These are phyloP conservation scores for Lepidochrysops patricia DNA, from an alignment of 2,888 invertebrate genomes.

Conservation along the genomic window DNA sequence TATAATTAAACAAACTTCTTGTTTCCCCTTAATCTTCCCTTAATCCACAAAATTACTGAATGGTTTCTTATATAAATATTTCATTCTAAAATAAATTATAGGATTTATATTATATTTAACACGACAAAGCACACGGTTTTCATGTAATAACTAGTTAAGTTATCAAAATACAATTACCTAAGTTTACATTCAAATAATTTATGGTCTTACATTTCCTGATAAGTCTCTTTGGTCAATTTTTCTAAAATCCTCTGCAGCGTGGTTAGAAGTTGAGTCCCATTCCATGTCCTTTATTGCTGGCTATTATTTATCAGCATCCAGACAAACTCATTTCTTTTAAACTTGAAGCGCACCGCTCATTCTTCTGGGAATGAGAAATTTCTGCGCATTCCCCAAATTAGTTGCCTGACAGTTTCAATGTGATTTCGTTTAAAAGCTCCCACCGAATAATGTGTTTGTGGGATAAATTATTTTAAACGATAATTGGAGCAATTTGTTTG, in stretches of 20 bases:
- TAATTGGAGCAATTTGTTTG: background rate
- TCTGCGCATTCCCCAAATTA: constrained; percentile 12
- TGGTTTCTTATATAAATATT: no score
- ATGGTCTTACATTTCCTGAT: background rate
- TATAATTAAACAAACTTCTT: no score
- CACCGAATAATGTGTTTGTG: background rate
- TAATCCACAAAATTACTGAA: no score
- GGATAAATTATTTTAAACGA: background rate
- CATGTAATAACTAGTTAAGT: no score
- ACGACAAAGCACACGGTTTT: no score
- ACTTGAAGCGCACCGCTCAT: constrained; percentile 13
- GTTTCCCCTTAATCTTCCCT: no score
- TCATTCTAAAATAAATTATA: no score
- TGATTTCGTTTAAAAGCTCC: constrained; percentile 4
- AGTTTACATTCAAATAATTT: no score
- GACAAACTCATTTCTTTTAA: constrained; percentile 18
- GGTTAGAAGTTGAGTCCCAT: constrained; percentile 14
- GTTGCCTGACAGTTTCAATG: constrained; percentile 4
- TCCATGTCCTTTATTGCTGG: constrained; percentile 17
- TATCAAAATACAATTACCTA: no score
- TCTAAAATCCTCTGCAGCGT: constrained; percentile 15
- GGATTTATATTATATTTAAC: no score
- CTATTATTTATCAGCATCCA: constrained; percentile 20
- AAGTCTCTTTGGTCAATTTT: constrained; percentile 8
- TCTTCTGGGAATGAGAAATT: constrained; percentile 13